A percentile compares a stretch with the other conserved stretches of the same genome.
Evolutionary conservation across 2,113 vertebrate genomes (phyloP).

Genomic region (Alexandromys fortis): DNA sequence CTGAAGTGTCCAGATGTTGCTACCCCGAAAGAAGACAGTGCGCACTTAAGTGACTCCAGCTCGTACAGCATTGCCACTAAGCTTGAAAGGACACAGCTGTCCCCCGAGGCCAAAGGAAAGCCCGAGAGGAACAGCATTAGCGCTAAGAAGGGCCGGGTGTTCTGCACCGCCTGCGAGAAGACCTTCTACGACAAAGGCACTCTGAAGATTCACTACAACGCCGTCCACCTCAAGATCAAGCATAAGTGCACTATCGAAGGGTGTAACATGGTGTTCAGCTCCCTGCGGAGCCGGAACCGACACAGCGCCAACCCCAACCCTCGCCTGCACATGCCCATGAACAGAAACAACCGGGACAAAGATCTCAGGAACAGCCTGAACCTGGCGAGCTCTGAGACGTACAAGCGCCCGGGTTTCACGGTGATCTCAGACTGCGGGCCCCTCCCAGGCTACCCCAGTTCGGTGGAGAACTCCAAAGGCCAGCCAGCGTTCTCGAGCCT

Average conservation of each 20-base stretch:
- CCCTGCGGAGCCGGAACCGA: conserved; percentile 95
- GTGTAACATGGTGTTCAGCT: conserved; percentile 99
- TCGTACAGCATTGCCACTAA: conserved; percentile 89
- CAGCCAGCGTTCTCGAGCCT: conserved; percentile 86
- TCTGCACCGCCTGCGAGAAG: conserved; percentile 97
- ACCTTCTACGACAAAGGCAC: conserved; percentile 99
- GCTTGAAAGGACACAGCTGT: conserved; percentile 90
- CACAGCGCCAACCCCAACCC: conserved; percentile 99
- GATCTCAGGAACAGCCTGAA: conserved; percentile 90
- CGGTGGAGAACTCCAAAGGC: conserved; percentile 89
- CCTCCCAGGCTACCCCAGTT: conserved; percentile 86
- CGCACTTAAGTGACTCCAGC: conserved; percentile 90
- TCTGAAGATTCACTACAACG: conserved; percentile 99
- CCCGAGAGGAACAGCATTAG: conserved; percentile 88
- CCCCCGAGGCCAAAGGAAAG: conserved; percentile 90
- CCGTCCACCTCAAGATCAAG: conserved; percentile 99
- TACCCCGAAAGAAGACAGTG: conserved; percentile 91
- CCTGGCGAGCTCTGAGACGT: conserved; percentile 85
- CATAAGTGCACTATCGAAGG: conserved; percentile 98
- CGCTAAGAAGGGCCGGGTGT: conserved; percentile 95
- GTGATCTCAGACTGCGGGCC: conserved; percentile 87
- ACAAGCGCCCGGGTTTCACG: conserved; percentile 87
- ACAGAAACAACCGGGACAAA: conserved; percentile 96
- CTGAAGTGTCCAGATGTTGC: conserved; percentile 82
- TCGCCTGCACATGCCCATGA: conserved; percentile 98